Base-by-base conservation (phyloP, 2,797 vertebrate genomes). In the Botia almorhae region DNA sequence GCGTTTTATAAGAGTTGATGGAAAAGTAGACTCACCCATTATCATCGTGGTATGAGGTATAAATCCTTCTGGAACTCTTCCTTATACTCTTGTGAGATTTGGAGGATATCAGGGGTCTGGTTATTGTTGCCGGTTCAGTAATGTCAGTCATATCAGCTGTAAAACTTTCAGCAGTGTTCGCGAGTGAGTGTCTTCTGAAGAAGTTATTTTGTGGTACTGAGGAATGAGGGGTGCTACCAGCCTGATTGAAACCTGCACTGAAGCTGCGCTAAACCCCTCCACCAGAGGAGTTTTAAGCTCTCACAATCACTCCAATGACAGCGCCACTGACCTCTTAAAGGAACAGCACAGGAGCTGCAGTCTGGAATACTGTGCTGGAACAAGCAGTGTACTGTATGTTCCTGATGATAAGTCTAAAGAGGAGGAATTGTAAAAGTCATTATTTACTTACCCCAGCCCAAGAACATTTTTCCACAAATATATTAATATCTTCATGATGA, bases 21-120 rank as follows among this genome's bases (percentile, higher is more conserved):
- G 17, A 33, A 23, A 61, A 76, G 26, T 13, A 21, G 19, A 81
- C 95, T 94, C 88, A 97, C 96, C 94, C 94, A 80, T 93, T 91
- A 39, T 94, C 93, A 81, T 96, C 92, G 83, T 91, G 93, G 90
- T 93, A 97, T 1, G 91, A 83, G 26, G 92, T 93, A 85, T 93
- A 96, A 87, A 95, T 93, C 87, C 93, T 92, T 81, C 8, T 91
- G 81, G 93, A 93, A n/a, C 94, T 95, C 65, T 94, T 93, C 84
- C 94, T 93, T 70, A 92, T 86, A 14, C 93, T 95, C 73, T 94
- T 94, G 55, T 95, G 90, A 82, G 94, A 94, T 76, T 92, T 95
- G 84, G 94, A 85, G 60, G 92, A 80, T 81, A 90, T 92, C 69
- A 93, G 81, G 1, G 91, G 79, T 83, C 91, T 92, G 85, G 87